phyloP scores from a whole-genome alignment of 2,797 vertebrate genomes.

The Urocyon cinereoargenteus region DNA sequence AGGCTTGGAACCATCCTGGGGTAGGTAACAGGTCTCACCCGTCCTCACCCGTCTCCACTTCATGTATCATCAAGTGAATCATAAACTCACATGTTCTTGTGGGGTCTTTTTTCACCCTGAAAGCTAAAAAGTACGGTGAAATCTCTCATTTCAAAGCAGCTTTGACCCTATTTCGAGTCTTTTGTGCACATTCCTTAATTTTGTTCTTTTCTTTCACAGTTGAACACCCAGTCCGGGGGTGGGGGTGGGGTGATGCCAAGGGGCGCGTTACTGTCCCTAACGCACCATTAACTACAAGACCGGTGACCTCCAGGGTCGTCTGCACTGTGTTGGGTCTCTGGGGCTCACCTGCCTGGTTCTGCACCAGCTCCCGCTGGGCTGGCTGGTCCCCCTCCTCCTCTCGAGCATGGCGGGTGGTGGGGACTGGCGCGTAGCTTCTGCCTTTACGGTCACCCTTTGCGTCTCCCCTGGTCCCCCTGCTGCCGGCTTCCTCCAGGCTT shows the following conservation, averaged over 20 bases:
- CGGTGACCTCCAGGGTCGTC: not conserved
- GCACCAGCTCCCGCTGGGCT: fast-evolving
- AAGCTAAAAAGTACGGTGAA: not conserved
- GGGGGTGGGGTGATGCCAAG: not conserved
- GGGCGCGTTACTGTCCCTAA: not conserved
- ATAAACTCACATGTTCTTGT: fast-evolving
- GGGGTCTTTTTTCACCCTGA: not conserved
- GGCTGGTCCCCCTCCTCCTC: not conserved
- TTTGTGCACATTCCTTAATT: no score
- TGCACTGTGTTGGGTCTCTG: not conserved
- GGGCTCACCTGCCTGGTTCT: not conserved
- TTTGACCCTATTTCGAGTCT: not conserved
- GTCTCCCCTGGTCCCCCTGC: not conserved
- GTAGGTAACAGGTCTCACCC: not conserved
- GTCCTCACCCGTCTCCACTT: not conserved
- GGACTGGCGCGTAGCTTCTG: not conserved
- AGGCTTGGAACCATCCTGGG: not conserved
- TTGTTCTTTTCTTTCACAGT: not conserved
- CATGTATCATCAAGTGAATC: fast-evolving
- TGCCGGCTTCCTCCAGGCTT: not conserved
- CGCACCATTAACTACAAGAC: not conserved
- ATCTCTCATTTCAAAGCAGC: not conserved
- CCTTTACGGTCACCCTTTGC: not conserved
- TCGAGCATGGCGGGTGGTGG: not conserved
- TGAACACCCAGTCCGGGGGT: no score